Evolutionary conservation across 2,797 vertebrate species (phyloP), one percentile per base, ranked within the genome.

Genomic region (Avahi laniger): DNA sequence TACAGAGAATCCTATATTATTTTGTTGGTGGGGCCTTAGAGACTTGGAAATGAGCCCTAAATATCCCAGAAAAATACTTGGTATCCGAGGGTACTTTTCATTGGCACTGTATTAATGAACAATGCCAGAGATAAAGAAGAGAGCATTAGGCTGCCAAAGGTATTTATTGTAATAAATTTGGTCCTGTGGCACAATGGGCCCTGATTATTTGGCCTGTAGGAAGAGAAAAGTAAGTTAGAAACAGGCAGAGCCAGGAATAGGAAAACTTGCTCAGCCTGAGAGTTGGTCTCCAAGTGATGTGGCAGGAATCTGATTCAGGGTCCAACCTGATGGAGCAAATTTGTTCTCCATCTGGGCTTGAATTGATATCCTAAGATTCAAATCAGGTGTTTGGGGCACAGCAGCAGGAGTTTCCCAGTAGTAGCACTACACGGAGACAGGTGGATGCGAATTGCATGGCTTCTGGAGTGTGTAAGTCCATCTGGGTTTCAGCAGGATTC

Each of bases 221-320:
- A 89, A 80, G 65, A 84, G 38, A 91, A 76, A 86, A 90, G n/a
- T 54, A 86, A 69, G n/a, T 63, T 67, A 79, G n/a, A 17, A 75
- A 17, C 5, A 61, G 26, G 28, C 22, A 75, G 8, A 41, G 10
- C 73, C 81, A 83, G 67, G 22, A 38, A 10, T 6, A 5, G 9
- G 52, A 46, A 91, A 89, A 69, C 4, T 38, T 50, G 8, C 5
- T 95, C 33, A 93, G 13, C 18, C 73, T 33, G 18, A 93, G 43
- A 63, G 15, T 35, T 94, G 93, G 69, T 28, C 61, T 86, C 4
- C 43, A 43, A 67, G 28, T 41, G 75, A 86, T 33, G 20, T 80
- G 63, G n/a, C 57, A 93, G 75, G 35, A 89, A 80, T 93, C 41
- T 2, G 15, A 84, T 46, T 73, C 28, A 59, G 54, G 57, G 41